phyloP scores from a whole-genome alignment of 2,797 vertebrate species.

The Pseudocheirus occidentalis region DNA sequence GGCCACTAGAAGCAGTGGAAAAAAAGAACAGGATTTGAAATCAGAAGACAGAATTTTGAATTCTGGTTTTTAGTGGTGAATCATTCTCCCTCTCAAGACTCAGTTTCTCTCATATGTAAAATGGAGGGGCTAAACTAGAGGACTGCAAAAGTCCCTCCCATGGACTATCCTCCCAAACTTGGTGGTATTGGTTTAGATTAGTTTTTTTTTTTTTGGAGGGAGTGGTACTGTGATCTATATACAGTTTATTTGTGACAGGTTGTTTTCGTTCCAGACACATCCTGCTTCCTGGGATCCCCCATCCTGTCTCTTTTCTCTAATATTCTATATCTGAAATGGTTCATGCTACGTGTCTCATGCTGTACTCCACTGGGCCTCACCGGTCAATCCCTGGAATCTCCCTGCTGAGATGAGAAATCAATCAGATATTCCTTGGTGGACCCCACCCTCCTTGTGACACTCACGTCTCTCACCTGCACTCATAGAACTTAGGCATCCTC shows the following conservation, averaged over 20 bases:
- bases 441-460: neutral
- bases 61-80: neutral
- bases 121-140: neutral
- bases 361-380: neutral
- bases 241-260: neutral
- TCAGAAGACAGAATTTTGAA: neutral
- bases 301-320: neutral
- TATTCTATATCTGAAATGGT: neutral
- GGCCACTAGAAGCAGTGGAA: neutral
- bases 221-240: neutral
- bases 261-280: neutral
- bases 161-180: neutral
- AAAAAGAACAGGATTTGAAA: neutral
- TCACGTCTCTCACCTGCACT: neutral
- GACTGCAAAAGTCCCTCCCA: neutral
- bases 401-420: neutral
- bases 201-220: neutral
- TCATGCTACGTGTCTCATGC: neutral
- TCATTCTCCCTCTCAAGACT: neutral
- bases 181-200: no score
- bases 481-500: neutral
- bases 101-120: neutral
- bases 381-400: neutral
- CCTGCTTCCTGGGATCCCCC: neutral
- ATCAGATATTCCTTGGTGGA: neutral